Conservation (phyloP, 2,113 vertebrate genomes). For the Rhombomys opimus region DNA sequence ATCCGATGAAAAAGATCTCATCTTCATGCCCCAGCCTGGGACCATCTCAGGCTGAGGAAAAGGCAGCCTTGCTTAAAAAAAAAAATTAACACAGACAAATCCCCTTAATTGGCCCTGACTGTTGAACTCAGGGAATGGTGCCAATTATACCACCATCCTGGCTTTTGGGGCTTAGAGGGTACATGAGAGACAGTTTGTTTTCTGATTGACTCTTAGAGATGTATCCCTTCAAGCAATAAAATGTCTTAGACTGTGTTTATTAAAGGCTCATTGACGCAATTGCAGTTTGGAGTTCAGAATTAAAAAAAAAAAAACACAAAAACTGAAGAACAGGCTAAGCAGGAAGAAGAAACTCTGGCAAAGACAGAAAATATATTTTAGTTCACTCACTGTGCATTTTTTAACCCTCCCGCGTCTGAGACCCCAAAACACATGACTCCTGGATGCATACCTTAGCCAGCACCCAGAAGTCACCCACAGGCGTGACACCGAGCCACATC, state of each 20-base stretch:
- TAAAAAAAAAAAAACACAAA: not conserved
- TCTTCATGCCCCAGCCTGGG: constrained; percentile 77
- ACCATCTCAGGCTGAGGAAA: constrained; percentile 77
- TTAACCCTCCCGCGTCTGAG: not conserved
- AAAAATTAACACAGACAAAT: constrained; percentile 63
- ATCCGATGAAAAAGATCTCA: constrained; percentile 86
- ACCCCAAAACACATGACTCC: not conserved
- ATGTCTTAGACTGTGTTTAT: constrained; percentile 18
- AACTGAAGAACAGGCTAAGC: not conserved
- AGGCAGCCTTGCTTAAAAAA: constrained; percentile 39
- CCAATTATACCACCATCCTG: constrained; percentile 13
- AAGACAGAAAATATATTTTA: not conserved
- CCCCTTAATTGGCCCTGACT: constrained; percentile 51
- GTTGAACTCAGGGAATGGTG: constrained; percentile 52
- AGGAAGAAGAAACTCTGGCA: constrained; percentile 14
- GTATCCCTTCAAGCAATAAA: constrained; percentile 48
- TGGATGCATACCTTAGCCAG: not conserved
- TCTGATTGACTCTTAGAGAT: constrained; percentile 47
- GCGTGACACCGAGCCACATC: not conserved
- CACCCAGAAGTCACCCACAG: not conserved
- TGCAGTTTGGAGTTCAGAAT: constrained; percentile 2
- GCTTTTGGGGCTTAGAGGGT: constrained; percentile 27
- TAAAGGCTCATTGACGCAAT: not conserved
- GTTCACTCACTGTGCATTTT: not conserved
- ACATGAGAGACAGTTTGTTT: constrained; percentile 57